phyloP scores from a whole-genome alignment of 2,797 vertebrate genomes.

The Fistularia tabacaria region DNA sequence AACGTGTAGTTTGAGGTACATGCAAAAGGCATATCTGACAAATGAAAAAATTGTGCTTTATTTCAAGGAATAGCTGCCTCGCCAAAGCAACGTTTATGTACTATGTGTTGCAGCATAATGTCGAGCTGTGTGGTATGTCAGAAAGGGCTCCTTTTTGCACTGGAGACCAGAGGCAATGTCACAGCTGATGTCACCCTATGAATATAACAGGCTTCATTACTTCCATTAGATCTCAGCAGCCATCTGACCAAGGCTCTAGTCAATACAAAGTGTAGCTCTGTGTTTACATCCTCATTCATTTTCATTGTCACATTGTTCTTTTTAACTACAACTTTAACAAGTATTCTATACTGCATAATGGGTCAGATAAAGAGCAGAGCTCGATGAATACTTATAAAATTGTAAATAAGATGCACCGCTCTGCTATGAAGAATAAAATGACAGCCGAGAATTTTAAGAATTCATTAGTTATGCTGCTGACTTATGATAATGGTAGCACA shows the following conservation, averaged over 20 bases:
- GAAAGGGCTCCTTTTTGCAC: slow-evolving; percentile 60
- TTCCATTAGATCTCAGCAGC: slow-evolving; percentile 53
- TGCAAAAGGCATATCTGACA: slow-evolving; percentile 39
- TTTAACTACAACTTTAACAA: slow-evolving; percentile 32
- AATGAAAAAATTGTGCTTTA: slow-evolving; percentile 38
- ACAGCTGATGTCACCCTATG: slow-evolving; percentile 77
- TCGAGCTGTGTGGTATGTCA: slow-evolving; percentile 10
- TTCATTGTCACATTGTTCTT: slow-evolving; percentile 52
- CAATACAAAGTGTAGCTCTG: slow-evolving; percentile 63
- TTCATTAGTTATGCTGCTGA: too few species aligned
- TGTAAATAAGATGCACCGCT: too few species aligned
- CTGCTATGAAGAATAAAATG: too few species aligned
- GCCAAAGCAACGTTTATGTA: slow-evolving; percentile 2
- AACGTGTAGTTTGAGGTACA: slow-evolving; percentile 42
- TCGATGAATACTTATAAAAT: too few species aligned
- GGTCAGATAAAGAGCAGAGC: background rate
- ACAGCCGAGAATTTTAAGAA: too few species aligned
- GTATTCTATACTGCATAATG: slow-evolving; percentile 14
- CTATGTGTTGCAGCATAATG: slow-evolving; percentile 31
- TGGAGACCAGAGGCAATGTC: slow-evolving; percentile 71
- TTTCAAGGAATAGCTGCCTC: slow-evolving; percentile 6
- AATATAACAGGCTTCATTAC: slow-evolving; percentile 69
- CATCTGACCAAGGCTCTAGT: slow-evolving; percentile 49
- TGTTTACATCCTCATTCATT: slow-evolving; percentile 69
- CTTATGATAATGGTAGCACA: too few species aligned